Evolutionary conservation across 2,888 invertebrate genomes (phyloP).

Genomic region (Conus canariensis): DNA sequence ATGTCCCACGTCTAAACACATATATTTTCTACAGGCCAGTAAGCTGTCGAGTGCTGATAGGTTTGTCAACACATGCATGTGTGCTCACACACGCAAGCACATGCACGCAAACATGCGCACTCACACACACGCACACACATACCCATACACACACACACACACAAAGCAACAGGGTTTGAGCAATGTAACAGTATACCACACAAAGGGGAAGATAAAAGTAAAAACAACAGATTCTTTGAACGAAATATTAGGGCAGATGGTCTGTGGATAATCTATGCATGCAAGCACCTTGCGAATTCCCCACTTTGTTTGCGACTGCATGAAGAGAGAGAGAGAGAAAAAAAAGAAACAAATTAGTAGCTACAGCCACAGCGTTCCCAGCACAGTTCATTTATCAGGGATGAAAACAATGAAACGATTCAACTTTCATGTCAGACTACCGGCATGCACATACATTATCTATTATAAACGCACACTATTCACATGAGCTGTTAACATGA

Average conservation of each 20-base stretch:
- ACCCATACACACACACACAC: too few species aligned
- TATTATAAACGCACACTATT: too few species aligned
- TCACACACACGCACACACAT: too few species aligned
- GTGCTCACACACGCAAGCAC: too few species aligned
- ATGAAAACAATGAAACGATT: not conserved
- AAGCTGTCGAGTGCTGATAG: too few species aligned
- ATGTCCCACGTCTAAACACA: too few species aligned
- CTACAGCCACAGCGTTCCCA: not conserved
- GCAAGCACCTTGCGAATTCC: slow-evolving; percentile 37
- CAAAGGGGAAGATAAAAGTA: too few species aligned
- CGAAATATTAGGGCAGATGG: not conserved
- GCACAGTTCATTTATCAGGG: not conserved
- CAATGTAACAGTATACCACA: not conserved
- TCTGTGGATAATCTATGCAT: not conserved
- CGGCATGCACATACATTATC: too few species aligned
- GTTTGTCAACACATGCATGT: too few species aligned
- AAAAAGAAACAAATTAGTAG: slow-evolving; percentile 8
- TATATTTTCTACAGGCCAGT: too few species aligned
- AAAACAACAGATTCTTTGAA: not conserved
- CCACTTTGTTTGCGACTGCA: slow-evolving; percentile 26
- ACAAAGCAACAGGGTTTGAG: not conserved
- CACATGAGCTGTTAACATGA: not conserved
- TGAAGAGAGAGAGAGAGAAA: not conserved
- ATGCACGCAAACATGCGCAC: too few species aligned
- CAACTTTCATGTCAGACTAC: too few species aligned